Evolutionary conservation across 92 coral and sea anemone species (phyloP), one percentile per base, ranked within the genome.

Genomic region (Porites cylindrica): DNA sequence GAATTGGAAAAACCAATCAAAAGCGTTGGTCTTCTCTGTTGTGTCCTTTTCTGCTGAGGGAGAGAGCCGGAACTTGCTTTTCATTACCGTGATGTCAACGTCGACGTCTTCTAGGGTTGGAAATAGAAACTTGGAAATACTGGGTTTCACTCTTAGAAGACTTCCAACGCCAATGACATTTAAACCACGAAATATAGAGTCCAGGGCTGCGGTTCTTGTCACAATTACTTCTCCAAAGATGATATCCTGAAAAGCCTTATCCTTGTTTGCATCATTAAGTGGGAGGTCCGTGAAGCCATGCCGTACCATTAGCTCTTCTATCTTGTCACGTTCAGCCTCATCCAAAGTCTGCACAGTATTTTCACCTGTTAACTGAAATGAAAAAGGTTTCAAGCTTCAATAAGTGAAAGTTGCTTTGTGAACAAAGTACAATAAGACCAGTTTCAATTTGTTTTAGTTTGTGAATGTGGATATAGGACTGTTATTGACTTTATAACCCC

Each of bases 241-340:
- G 66, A 82, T 75, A 66, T 91, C 94, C 82, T 91, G 82, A 43
- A 86, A 50, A 58, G 94, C 85, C 90, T 89, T 88, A 56, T 88
- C 92, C 76, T 89, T 89, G 92, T 82, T 89, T 70, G 19, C 47
- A 79, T 83, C 86, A 10, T 84, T 91, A 53, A 91, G 66, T 74
- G 93, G 85, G 62, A 86, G 54, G 73, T 81, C 93, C 59, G 78
- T 66, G 74, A 82, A 86, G 23, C 93, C 93, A 86, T 91, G 93
- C 69, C 81, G 70, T 21, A 86, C 93, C 93, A 86, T 80, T 12
- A 82, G 73, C 62, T 70, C 84, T 61, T 91, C 90, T 23, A 90
- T 38, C 75, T 85, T 85, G 78, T 86, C 88, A 62, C 71, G 69
- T 64, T 64, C 69, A 11, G 69, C 77, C 53, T 91, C 91, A 23